A percentile compares a stretch with the other conserved stretches of the same genome.
Evolutionary conservation across 2,888 invertebrate species (phyloP).

Genomic region (Trisateles emortualis): DNA sequence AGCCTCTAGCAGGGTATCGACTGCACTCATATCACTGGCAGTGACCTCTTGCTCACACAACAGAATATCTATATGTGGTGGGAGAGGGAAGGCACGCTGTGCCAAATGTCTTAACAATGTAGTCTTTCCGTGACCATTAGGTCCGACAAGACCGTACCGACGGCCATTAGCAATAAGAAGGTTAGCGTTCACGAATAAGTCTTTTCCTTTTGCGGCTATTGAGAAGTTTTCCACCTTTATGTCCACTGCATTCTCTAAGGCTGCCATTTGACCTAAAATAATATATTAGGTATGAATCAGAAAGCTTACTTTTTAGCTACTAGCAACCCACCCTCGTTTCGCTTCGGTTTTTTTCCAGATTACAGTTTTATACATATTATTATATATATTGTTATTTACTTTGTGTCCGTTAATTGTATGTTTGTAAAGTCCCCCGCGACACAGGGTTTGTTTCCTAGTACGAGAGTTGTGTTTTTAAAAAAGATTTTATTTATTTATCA

Average conservation of each 20-base stretch:
- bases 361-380: no score
- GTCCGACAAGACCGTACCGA: slow-evolving; percentile 98
- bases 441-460: no score
- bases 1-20: slow-evolving; percentile 96
- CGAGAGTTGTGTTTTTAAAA: no score
- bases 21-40: slow-evolving; percentile 97
- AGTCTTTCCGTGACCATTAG: slow-evolving; percentile 99
- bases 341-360: no score
- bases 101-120: slow-evolving; percentile 97
- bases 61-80: slow-evolving; percentile 97
- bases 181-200: slow-evolving; percentile 98
- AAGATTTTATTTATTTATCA: no score
- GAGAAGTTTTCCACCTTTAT: slow-evolving; percentile 99
- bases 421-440: no score
- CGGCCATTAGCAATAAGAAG: slow-evolving; percentile 97
- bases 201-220: slow-evolving; percentile 98
- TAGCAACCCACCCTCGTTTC: no score
- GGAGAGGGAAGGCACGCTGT: slow-evolving; percentile 96
- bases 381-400: no score
- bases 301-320: no score
- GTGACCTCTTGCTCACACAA: slow-evolving; percentile 99
- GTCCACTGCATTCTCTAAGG: slow-evolving; percentile 97
- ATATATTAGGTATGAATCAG: no score
- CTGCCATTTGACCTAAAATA: slow-evolving; percentile 89
- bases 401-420: no score